Base-by-base conservation (phyloP, 2,113 vertebrate species). In the Pygoscelis adeliae region DNA sequence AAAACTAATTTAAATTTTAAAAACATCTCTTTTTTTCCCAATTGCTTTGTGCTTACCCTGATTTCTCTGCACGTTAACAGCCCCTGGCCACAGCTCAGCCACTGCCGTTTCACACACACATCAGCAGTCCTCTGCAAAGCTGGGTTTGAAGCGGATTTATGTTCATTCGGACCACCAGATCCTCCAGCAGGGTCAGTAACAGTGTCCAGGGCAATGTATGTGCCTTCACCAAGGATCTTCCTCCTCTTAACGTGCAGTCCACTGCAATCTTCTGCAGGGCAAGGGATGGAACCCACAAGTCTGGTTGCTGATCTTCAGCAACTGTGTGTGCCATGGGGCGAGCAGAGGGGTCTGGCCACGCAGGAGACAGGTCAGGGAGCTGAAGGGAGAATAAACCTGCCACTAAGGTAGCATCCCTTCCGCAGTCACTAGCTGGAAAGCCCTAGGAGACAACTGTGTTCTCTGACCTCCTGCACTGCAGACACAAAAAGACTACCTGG, bases 1-100 rank as follows among this genome's bases (percentile, higher is more conserved):
- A 88, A 89, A 95, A 65, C 86, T 95, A 5, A 96, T 93, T 92
- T 82, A 71, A 83, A 93, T 78, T 87, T 96, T 76, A 36, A 56
- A 84, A 87, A 27, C 25, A 15, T 20, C 4, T 50, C 15, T 62
- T 38, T 76, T 69, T 15, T 17, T 15, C 5, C 58, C 42, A 69
- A 3, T 42, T 78, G 47, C 61, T 84, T 89, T 89, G 52, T 74
- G 72, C 61, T 71, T 89, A 71, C 55, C 47, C 92, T 92, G 58
- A 44, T 87, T 92, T 82, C 73, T 79, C 52, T 70, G 52, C 90
- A 78, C 29, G 11, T 23, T 23, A 67, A 77, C 62, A 90, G 84
- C 78, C 74, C 53, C 29, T 26, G 70, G 74, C 44, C 53, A 87
- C 69, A 63, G 50, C 83, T 89, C 72, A 84, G 61, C 27, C 70